These are phyloP conservation scores for Pyrrhia umbra DNA, from an alignment of 2,888 invertebrate species.

Conservation along the genomic window DNA sequence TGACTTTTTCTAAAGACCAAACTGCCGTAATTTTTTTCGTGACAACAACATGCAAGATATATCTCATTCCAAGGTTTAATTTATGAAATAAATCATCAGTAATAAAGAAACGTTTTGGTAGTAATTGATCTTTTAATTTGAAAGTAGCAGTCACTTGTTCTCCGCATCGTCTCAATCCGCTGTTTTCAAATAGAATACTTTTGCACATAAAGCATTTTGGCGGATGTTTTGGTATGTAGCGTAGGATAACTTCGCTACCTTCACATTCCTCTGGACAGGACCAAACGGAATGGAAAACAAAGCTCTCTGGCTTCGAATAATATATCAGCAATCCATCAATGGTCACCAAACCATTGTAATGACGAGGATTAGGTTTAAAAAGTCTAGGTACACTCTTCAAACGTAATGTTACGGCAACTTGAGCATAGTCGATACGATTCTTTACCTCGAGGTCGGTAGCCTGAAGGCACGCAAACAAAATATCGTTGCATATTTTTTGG, in stretches of 20 bases:
- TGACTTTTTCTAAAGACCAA: constrained; percentile 77
- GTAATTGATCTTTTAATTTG: constrained; percentile 65
- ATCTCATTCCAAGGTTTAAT: constrained; percentile 74
- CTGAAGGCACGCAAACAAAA: constrained; percentile 79
- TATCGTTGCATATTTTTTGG: constrained; percentile 74
- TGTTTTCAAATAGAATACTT: constrained; percentile 82
- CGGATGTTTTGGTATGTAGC: constrained; percentile 79
- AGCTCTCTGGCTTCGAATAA: constrained; percentile 76
- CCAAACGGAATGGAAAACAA: constrained; percentile 85
- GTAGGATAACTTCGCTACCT: constrained; percentile 80
- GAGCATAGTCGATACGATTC: constrained; percentile 68
- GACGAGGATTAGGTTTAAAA: constrained; percentile 60
- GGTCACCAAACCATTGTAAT: constrained; percentile 72
- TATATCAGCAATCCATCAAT: constrained; percentile 76
- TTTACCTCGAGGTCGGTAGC: constrained; percentile 65
- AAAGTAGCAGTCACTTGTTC: constrained; percentile 79
- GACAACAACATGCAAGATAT: constrained; percentile 71
- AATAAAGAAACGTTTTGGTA: constrained; percentile 72
- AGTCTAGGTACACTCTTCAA: constrained; percentile 74
- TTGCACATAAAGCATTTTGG: constrained; percentile 81
- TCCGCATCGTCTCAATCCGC: constrained; percentile 81
- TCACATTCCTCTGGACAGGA: constrained; percentile 87
- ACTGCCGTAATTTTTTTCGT: constrained; percentile 73
- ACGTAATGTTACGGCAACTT: constrained; percentile 76
- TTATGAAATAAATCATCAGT: constrained; percentile 78